Conservation (phyloP, 2,888 invertebrate species). For the Dryococelus australis region DNA sequence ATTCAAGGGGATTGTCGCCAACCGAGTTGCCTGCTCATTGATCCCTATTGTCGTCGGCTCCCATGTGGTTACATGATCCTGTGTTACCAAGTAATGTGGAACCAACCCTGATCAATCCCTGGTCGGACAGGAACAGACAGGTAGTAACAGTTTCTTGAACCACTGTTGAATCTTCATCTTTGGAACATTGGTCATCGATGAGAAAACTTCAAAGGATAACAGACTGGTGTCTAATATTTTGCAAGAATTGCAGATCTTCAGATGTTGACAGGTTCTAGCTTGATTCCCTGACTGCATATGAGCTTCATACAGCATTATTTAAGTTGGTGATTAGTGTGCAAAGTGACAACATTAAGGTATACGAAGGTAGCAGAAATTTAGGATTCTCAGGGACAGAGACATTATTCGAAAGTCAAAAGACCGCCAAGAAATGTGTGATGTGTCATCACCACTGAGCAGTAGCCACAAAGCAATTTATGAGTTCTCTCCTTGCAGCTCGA, state of each 20-base stretch:
- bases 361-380: neutral
- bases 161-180: neutral
- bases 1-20: neutral
- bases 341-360: too few relatives aligned
- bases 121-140: too few relatives aligned
- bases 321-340: neutral
- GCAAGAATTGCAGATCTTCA: too few relatives aligned
- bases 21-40: neutral
- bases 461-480: neutral
- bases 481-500: neutral
- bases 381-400: neutral
- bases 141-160: neutral
- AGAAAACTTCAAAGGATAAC: too few relatives aligned
- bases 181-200: neutral
- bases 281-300: too few relatives aligned
- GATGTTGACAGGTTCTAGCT: too few relatives aligned
- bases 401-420: neutral
- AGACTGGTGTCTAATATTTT: too few relatives aligned
- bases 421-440: neutral
- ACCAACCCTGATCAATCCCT: neutral
- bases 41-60: neutral
- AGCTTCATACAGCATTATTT: too few relatives aligned
- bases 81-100: neutral
- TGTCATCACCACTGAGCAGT: neutral
- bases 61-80: neutral